Conservation (phyloP, 1,140 invertebrate genomes). For the Drosophila bifasciata region DNA sequence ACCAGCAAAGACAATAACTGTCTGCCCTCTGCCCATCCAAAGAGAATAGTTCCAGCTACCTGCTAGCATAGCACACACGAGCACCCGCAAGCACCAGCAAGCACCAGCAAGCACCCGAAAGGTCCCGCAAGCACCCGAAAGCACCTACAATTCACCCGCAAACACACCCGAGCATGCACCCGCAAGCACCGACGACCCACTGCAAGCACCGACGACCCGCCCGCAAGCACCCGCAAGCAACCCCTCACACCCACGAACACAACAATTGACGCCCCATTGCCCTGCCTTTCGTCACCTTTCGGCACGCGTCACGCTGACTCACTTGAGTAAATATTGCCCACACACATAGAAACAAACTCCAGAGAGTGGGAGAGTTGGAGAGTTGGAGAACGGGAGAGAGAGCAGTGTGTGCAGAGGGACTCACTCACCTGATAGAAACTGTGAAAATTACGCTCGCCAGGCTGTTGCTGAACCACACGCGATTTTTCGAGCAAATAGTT, state of each 20-base stretch:
- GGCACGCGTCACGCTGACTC: conserved; percentile 70
- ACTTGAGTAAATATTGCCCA: conserved; percentile 52
- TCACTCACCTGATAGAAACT: conserved; percentile 97
- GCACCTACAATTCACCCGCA: too few relatives aligned
- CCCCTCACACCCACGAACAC: not conserved
- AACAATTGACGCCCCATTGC: too few relatives aligned
- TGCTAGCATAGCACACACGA: conserved; percentile 18
- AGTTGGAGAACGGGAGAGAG: too few relatives aligned
- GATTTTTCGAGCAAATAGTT: conserved; percentile 99
- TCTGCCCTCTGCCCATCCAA: conserved; percentile 25
- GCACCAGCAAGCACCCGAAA: too few relatives aligned
- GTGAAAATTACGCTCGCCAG: conserved; percentile 98
- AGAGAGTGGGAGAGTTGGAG: too few relatives aligned
- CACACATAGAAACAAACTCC: not conserved
- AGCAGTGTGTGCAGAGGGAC: too few relatives aligned
- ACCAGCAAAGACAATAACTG: conserved; percentile 26
- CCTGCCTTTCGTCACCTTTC: conserved; percentile 38
- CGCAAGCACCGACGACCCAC: too few relatives aligned
- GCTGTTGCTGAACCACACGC: conserved; percentile 95
- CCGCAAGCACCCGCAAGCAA: too few relatives aligned
- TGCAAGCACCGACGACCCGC: too few relatives aligned
- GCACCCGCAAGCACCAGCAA: conserved; percentile 6
- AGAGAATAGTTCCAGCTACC: conserved; percentile 24
- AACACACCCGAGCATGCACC: not conserved
- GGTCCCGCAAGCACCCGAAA: too few relatives aligned